Evolutionary conservation across 2,797 vertebrate species (phyloP), one percentile per base, ranked within the genome.

Genomic region (Tiaroga cobitis): DNA sequence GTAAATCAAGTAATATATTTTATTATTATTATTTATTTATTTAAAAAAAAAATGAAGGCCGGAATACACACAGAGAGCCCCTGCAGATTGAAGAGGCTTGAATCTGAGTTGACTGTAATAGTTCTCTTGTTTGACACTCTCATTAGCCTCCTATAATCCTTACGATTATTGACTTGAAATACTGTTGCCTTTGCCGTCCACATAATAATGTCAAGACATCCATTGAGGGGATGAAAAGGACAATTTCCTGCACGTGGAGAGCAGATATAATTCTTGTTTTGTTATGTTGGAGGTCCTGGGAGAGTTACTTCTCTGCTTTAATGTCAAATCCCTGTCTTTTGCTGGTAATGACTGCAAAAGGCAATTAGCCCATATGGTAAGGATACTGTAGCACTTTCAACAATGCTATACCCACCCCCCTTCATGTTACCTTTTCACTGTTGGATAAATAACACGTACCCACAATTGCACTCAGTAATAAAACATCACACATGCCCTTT

Each of bases 291-390:
- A 85, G 73, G 87, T 85, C 93, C 91, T 90, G 5, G 56, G 85
- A 91, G 93, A 93, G 88, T 37, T 85, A 83, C 75, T 89, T 85
- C 92, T 87, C 79, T 77, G 90, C 86, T 91, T 91, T 89, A 91
- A 94, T 94, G 92, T 91, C 91, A 92, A 94, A 87, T 84, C 81
- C 92, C 67, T 76, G 87, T 90, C 90, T 93, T 92, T 92, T 93
- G 87, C 92, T 13, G 73, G 92, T 94, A 94, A 95, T 94, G 93
- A 92, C 91, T 90, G 85, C 92, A 93, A 92, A 93, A 92, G 84
- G 87, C 91, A 92, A 94, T 95, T 94, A 93, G 84, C 81, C 82
- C 88, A 91, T 90, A 76, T 80, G 90, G 87, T 89, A 86, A 84
- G 72, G 82, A 78, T 87, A 34, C 32, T 34, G 2, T 34, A 61